Conservation (phyloP, 2,888 invertebrate species). For the Eupithecia tripunctaria region DNA sequence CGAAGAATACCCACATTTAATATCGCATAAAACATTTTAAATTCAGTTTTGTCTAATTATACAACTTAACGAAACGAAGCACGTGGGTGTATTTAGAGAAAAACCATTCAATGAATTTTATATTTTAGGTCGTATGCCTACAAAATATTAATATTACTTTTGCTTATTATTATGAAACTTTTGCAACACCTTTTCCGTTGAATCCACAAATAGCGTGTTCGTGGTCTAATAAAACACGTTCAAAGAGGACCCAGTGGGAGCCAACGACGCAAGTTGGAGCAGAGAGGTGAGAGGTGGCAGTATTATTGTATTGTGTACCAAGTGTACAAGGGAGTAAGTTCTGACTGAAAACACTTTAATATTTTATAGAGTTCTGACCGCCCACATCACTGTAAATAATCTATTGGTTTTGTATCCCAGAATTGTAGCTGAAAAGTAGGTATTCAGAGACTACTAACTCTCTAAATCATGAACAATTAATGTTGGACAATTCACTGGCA, state of each 20-base stretch:
- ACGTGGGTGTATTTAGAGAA: neutral
- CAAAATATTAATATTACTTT: neutral
- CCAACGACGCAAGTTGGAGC: neutral
- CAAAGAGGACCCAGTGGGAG: neutral
- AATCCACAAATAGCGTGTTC: neutral
- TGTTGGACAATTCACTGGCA: too few species aligned
- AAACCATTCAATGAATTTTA: neutral
- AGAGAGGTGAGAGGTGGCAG: neutral
- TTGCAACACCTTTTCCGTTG: neutral
- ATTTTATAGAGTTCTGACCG: neutral
- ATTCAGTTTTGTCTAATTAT: neutral
- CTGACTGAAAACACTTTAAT: constrained; percentile 1
- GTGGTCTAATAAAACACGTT: neutral
- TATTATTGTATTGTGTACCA: constrained; percentile 4
- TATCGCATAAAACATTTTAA: neutral
- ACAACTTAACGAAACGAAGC: neutral
- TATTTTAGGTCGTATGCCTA: neutral
- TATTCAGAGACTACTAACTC: too few species aligned
- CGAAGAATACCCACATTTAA: neutral
- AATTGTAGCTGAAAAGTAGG: too few species aligned
- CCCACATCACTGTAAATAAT: neutral
- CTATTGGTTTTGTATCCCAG: neutral
- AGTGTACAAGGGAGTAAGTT: constrained; percentile 1
- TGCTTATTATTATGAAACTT: neutral
- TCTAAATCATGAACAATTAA: too few species aligned